These are phyloP conservation scores for Archivesica marissinica DNA, from an alignment of 1,140 invertebrate species.

Conservation along the genomic window DNA sequence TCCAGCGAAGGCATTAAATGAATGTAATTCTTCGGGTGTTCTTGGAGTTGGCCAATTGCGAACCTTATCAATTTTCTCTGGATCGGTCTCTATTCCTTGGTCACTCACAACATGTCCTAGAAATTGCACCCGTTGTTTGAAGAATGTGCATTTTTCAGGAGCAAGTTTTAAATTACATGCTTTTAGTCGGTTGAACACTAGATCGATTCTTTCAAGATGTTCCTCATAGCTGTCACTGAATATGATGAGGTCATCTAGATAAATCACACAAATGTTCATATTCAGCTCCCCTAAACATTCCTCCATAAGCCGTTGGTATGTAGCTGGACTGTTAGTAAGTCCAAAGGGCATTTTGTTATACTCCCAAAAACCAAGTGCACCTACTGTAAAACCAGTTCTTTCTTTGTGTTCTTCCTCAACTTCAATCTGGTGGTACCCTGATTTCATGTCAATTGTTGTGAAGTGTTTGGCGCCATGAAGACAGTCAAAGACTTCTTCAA, in stretches of 20 bases:
- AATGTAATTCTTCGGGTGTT: slow-evolving; percentile 68
- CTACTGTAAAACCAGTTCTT: slow-evolving; percentile 74
- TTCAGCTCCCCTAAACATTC: slow-evolving; percentile 30
- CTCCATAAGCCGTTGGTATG: slow-evolving; percentile 27
- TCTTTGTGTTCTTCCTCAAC: slow-evolving; percentile 76
- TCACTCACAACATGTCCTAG: slow-evolving; percentile 54
- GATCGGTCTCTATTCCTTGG: slow-evolving; percentile 70
- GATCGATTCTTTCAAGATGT: no score
- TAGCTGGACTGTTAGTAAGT: slow-evolving; percentile 7
- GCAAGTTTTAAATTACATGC: background rate
- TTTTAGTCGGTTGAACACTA: background rate
- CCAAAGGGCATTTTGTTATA: slow-evolving; percentile 63
- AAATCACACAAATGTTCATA: background rate
- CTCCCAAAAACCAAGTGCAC: slow-evolving; percentile 40
- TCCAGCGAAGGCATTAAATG: slow-evolving; percentile 73
- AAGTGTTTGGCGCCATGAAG: slow-evolving; percentile 82
- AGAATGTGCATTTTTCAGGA: background rate
- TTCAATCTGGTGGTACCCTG: slow-evolving; percentile 75
- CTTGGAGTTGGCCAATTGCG: slow-evolving; percentile 70
- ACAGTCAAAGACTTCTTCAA: slow-evolving; percentile 83
- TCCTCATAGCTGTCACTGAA: background rate
- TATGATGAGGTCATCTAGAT: background rate
- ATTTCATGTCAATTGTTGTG: slow-evolving; percentile 81
- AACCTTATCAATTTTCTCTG: slow-evolving; percentile 68
- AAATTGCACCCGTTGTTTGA: background rate